Evolutionary conservation across 2,797 vertebrate genomes (phyloP), one percentile per base, ranked within the genome.

Genomic region (Huso huso): DNA sequence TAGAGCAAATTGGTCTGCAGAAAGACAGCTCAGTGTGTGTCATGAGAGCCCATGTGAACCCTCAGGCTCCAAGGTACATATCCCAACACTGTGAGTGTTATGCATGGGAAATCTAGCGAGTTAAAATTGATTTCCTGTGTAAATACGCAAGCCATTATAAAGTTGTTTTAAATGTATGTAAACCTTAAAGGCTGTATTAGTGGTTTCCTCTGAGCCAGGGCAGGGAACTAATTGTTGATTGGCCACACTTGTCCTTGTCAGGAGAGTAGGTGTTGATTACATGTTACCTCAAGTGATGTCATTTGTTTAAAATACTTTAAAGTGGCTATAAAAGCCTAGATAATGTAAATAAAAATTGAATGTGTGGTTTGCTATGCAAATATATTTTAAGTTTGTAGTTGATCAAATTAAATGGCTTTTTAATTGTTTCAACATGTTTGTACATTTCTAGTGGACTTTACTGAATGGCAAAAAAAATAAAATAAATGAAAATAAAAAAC

Each of bases 1-100:
- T 81, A 83, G 80, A 89, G 89, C 89, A 94, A 95, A 95, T 91
- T 93, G 88, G 89, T 88, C 85, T 73, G 51, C 73, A 89, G 85
- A 89, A 87, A 87, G 84, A 83, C 77, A 75, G 82, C 83, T 87
- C 77, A 79, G 81, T 87, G 79, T 69, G 78, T 80, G 75, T 82
- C 82, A 76, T 76, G 84, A 71, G 58, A 83, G 82, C 77, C 83
- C 73, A 82, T 75, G 72, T 53, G 66, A 87, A 77, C 72, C 78
- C 84, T 82, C 75, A 69, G 72, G 76, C 81, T 82, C 69, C 69
- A 13, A 55, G 71, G 63, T 73, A 75, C 77, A 77, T 78, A 80
- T 73, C 66, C 61, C 74, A 37, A n/a, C 77, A 68, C 23, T 71
- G 23, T 37, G 69, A 78, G 77, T 71, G 69, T 68, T 72, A 37